A percentile compares a stretch with the other conserved stretches of the same genome.
These are phyloP conservation scores for Arnoldichthys spilopterus DNA, from an alignment of 2,797 vertebrate species.

Conservation along the genomic window DNA sequence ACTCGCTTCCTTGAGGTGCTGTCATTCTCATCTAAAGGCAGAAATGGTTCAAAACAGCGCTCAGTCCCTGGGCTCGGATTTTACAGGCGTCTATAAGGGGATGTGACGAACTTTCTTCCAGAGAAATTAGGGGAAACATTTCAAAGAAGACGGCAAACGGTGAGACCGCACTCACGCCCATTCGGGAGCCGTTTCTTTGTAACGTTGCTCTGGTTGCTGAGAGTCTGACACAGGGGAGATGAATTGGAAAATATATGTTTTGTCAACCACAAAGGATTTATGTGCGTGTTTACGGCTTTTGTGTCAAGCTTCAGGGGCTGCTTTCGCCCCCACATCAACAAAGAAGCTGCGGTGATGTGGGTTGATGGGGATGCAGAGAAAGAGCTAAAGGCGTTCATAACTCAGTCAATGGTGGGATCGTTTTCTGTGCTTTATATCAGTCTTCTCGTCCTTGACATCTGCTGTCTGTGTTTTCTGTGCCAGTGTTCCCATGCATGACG, in stretches of 20 bases:
- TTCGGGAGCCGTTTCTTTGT: slow-evolving; percentile 14
- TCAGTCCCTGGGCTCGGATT: slow-evolving; percentile 43
- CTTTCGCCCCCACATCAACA: slow-evolving; percentile 10
- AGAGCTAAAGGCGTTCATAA: background rate
- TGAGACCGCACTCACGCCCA: slow-evolving; percentile 51
- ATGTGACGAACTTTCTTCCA: slow-evolving; percentile 10
- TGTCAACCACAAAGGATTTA: background rate
- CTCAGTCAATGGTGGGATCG: background rate
- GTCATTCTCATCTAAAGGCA: slow-evolving; percentile 55
- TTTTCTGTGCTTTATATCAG: background rate
- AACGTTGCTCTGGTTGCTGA: background rate
- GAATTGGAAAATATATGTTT: background rate
- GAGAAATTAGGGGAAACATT: slow-evolving; percentile 11
- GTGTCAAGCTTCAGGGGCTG: background rate
- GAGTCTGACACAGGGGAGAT: background rate
- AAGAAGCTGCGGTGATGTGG: background rate
- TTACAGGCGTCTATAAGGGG: slow-evolving; percentile 41
- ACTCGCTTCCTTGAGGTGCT: slow-evolving; percentile 45
- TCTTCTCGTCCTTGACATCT: background rate
- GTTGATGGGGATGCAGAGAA: slow-evolving; percentile 3
- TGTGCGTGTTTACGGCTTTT: background rate
- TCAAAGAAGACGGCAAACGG: slow-evolving; percentile 61
- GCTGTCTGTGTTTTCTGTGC: background rate
- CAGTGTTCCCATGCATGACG: background rate
- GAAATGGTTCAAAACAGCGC: slow-evolving; percentile 48